phyloP scores from a whole-genome alignment of 2,797 vertebrate species.

The Rhinatrema bivittatum region DNA sequence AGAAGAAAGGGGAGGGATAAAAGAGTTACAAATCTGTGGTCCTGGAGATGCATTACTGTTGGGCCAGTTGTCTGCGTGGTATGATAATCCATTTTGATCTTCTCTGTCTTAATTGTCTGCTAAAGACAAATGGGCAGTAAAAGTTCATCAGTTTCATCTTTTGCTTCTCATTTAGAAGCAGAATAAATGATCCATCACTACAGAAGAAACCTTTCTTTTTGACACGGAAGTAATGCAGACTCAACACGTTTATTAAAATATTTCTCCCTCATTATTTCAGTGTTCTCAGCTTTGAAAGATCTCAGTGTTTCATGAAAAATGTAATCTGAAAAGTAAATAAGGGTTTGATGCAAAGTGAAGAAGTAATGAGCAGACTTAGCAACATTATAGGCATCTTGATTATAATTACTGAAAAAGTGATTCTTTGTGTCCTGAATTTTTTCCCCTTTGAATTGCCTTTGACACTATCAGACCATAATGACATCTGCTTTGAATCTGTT shows the following conservation, averaged over 20 bases:
- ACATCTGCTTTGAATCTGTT: constrained; percentile 72
- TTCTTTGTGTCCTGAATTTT: constrained; percentile 53
- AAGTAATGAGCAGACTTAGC: constrained; percentile 77
- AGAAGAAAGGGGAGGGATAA: constrained; percentile 74
- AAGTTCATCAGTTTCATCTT: constrained; percentile 75
- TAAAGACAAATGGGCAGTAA: constrained; percentile 71
- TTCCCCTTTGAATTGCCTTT: constrained; percentile 58
- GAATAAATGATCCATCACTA: constrained; percentile 66
- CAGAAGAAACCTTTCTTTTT: constrained; percentile 64
- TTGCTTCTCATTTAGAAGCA: constrained; percentile 64
- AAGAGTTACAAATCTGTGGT: constrained; percentile 76
- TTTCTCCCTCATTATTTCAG: constrained; percentile 79
- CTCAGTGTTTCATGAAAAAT: constrained; percentile 72
- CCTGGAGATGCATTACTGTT: constrained; percentile 76
- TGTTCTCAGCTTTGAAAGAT: constrained; percentile 67
- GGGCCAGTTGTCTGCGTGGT: constrained; percentile 79
- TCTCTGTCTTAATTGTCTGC: constrained; percentile 81
- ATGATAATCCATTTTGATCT: constrained; percentile 87
- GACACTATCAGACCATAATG: constrained; percentile 60
- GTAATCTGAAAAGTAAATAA: constrained; percentile 97
- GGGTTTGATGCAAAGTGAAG: constrained; percentile 72
- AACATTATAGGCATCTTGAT: constrained; percentile 64
- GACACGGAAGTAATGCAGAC: constrained; percentile 65
- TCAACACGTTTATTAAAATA: constrained; percentile 73
- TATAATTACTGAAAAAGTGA: constrained; percentile 82